Conservation (phyloP, 2,113 vertebrate genomes). For the Halcyon senegalensis region DNA sequence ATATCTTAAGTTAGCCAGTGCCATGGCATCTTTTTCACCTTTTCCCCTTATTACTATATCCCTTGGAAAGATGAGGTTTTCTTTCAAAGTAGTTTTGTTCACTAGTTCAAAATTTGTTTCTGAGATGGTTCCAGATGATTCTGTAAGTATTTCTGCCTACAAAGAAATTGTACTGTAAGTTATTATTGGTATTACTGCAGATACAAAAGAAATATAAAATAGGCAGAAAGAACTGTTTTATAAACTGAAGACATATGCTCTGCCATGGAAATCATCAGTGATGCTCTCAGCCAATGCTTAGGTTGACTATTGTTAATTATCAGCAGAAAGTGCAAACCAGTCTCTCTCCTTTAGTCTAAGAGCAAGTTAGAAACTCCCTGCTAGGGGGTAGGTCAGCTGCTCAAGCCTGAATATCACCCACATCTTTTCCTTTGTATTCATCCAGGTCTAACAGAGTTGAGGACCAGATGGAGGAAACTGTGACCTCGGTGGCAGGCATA, state of each 20-base stretch:
- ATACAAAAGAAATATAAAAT: background rate
- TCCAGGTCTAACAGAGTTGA: background rate
- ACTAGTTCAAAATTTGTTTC: background rate
- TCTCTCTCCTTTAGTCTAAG: background rate
- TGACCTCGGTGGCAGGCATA: accelerated
- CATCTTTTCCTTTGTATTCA: background rate
- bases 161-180: background rate
- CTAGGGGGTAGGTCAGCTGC: background rate
- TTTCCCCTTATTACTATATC: background rate
- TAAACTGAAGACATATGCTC: background rate
- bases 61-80: background rate
- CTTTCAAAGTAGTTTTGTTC: background rate
- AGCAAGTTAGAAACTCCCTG: background rate
- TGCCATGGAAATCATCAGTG: background rate
- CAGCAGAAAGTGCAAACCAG: background rate
- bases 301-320: background rate
- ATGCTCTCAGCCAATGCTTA: background rate
- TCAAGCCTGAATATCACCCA: background rate
- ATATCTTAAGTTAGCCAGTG: background rate
- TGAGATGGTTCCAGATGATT: background rate
- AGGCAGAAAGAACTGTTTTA: background rate
- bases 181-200: background rate
- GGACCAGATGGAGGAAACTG: background rate
- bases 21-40: background rate
- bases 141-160: background rate